Base-by-base conservation (phyloP, 2,888 invertebrate species). In the Zygothrica quintamaculata region DNA sequence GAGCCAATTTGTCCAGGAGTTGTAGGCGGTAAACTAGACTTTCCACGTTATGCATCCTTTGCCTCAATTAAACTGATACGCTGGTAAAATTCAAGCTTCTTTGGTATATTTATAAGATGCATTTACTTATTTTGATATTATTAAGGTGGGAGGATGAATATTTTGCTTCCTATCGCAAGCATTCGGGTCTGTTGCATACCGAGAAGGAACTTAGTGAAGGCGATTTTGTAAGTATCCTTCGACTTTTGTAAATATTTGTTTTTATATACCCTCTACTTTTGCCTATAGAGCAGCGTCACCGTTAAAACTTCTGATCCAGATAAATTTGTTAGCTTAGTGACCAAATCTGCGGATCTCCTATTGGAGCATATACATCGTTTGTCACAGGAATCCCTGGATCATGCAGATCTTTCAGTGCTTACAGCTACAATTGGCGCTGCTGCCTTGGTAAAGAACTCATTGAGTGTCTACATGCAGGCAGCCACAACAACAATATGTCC, bases 301-400 rank as follows among this genome's bases (percentile, higher is more conserved):
- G 94, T 95, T 0, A 96, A 95, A 89, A 93, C 94, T 1, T 95
- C 95, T 0, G 95, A 95, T 89, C 96, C 96, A 0, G 93, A 94
- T 52, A 96, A 95, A 90, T 96, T 96, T 90, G 94, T 95, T 8
- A 92, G 92, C 40, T 89, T 95, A 33, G 92, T 93, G 0, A 94
- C 95, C 13, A 95, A 95, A 84, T 95, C 96, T 0, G 93, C 94
- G 9, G 94, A 95, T 76, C 93, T 95, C 69, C 90, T 96, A 8
- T 39, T 91, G 93, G 96, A 95, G 84, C 96, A 96, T 88, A 92
- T 96, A 0, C 96, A 96, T 88, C 92, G 94, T 31, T 88, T 96
- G 6, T 95, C 95, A 0, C 96, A 96, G 91, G 96, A 96, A 89
- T 96, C 96, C 0, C 89, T 96, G 11, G 96, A 96, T 91, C 96